Conservation (phyloP, 2,888 invertebrate species). For the Osmoderma eremita region DNA sequence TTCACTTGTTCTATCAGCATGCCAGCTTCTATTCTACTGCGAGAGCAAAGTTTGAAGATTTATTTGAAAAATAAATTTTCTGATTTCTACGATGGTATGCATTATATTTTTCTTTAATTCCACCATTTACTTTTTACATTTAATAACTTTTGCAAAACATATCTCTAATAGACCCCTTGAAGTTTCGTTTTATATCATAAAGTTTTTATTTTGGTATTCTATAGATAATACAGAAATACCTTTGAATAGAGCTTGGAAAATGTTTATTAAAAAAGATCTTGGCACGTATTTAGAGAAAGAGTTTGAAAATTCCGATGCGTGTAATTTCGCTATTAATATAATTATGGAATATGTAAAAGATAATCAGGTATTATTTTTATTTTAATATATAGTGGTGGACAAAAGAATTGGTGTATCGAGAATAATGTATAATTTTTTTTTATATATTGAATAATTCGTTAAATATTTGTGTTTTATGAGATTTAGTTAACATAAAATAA, state of each 20-base stretch:
- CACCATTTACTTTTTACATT: background rate
- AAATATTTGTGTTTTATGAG: too few relatives aligned
- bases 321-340: conserved; percentile 72
- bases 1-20: conserved; percentile 78
- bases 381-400: too few relatives aligned
- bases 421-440: too few relatives aligned
- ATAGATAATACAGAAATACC: conserved; percentile 63
- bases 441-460: too few relatives aligned
- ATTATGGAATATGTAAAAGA: conserved; percentile 69
- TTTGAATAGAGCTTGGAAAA: conserved; percentile 85
- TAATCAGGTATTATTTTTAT: conserved; percentile 62
- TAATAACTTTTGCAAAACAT: background rate
- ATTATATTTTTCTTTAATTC: conserved; percentile 12
- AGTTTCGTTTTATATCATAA: background rate
- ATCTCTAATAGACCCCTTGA: background rate
- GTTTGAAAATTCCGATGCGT: conserved; percentile 69
- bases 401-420: too few relatives aligned
- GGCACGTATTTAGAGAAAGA: conserved; percentile 67
- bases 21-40: conserved; percentile 73
- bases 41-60: conserved; percentile 74
- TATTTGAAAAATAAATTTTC: conserved; percentile 69
- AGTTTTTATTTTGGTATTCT: background rate
- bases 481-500: too few relatives aligned
- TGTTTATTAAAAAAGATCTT: conserved; percentile 72
- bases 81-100: conserved; percentile 63